Percentiles rank a stretch among this genome's conserved stretches.
Conservation (phyloP, 2,888 invertebrate species). For the Pseudeuparius sepicola region DNA sequence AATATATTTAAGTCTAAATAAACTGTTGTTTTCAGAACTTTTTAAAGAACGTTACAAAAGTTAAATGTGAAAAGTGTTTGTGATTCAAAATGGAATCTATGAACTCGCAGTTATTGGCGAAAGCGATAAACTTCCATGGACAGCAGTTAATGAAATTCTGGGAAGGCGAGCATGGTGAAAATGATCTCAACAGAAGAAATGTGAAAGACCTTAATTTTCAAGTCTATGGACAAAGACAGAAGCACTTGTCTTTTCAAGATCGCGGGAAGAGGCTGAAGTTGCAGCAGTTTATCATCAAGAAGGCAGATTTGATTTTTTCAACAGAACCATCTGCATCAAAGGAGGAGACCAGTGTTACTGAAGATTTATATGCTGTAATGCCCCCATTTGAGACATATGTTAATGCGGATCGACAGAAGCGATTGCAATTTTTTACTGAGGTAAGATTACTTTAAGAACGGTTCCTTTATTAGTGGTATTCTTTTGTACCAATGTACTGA, state of each 20-base stretch:
- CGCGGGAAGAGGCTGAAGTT: constrained; percentile 72
- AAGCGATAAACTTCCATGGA: constrained; percentile 75
- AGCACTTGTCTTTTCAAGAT: constrained; percentile 73
- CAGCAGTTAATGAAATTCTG: constrained; percentile 80
- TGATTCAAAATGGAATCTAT: constrained; percentile 43
- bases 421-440: constrained; percentile 72
- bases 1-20: too few relatives aligned
- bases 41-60: too few relatives aligned
- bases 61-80: too few relatives aligned
- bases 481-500: too few relatives aligned
- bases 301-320: constrained; percentile 68
- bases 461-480: too few relatives aligned
- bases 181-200: constrained; percentile 53
- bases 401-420: constrained; percentile 65
- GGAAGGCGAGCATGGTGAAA: constrained; percentile 75
- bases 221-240: constrained; percentile 68
- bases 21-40: too few relatives aligned
- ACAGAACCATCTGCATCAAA: constrained; percentile 40
- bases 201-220: constrained; percentile 59
- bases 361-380: constrained; percentile 67
- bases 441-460: too few relatives aligned
- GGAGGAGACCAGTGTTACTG: constrained; percentile 42
- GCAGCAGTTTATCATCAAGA: constrained; percentile 80
- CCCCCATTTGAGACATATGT: constrained; percentile 82
- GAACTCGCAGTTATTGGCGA: constrained; percentile 51